Base-by-base conservation (phyloP, 2,113 vertebrate genomes). In the Perccottus glenii region DNA sequence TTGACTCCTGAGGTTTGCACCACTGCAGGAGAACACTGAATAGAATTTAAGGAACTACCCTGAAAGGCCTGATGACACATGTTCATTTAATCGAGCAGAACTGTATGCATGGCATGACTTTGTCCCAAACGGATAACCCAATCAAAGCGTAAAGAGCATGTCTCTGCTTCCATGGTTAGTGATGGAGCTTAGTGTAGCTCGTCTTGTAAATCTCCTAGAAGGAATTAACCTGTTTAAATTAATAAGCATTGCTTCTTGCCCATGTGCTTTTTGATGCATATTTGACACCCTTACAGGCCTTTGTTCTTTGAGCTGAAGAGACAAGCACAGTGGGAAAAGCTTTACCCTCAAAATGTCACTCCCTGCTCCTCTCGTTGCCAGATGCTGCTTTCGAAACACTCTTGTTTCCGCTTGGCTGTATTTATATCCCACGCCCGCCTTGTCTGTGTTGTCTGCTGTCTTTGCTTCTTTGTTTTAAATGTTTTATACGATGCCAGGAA, bases 221-320 rank as follows among this genome's bases (percentile, higher is more conserved):
- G 57, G 78, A 82, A 85, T 87, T 81, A 86, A 83, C 72, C 88
- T 67, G 83, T 78, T 85, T 84, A 83, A 77, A 86, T 82, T 69
- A 84, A 78, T 85, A 76, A 84, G 11, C 60, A 10, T 77, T 0
- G 4, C 66, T 47, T 70, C 53, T 70, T 51, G 38, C 49, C 64
- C 62, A 70, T 63, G 4, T 0, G 7, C 43, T 64, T 83, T 70
- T 80, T 69, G 72, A 70, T 72, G 70, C 59, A 33, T 67, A 55
- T 76, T 87, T 84, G 77, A 83, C 61, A 79, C 64, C 67, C 64
- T 73, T 64, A 57, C 72, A 66, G 65, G 61, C 55, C 47, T 85
- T 88, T 90, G 75, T 81, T 88, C 68, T 65, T 61, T 58, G 11
- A 61, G 48, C 50, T 10, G 42, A 14, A 51, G 19, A 66, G 61